phyloP scores from a whole-genome alignment of 2,113 vertebrate species.

The Andinoacara biseriatus region DNA sequence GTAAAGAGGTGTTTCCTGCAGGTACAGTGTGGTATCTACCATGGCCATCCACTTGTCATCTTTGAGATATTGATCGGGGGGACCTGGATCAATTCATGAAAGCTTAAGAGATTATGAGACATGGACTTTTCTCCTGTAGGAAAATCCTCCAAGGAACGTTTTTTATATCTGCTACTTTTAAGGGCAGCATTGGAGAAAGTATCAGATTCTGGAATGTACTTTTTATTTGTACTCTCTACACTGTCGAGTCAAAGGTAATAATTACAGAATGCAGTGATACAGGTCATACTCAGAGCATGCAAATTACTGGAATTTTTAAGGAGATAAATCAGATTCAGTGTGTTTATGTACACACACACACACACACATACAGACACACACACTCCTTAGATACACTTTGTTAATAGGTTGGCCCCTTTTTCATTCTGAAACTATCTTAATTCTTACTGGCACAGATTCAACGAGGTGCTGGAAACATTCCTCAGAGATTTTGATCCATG shows the following conservation, averaged over 20 bases:
- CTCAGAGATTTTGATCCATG: no score
- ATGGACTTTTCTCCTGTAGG: not conserved
- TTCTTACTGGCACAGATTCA: no score
- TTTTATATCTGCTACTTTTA: not conserved
- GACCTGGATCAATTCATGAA: not conserved
- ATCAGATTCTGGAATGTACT: not conserved
- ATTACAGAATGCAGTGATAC: not conserved
- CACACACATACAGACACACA: no score
- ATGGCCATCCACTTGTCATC: slow-evolving; percentile 1
- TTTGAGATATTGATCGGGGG: slow-evolving; percentile 18
- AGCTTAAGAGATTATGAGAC: slow-evolving; percentile 14
- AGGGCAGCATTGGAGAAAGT: not conserved
- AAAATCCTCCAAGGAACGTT: not conserved
- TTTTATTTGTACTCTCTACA: not conserved
- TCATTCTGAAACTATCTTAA: no score
- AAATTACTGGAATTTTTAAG: not conserved
- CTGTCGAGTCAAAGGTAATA: not conserved
- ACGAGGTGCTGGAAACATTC: no score
- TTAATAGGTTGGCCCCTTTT: no score
- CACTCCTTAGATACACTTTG: no score
- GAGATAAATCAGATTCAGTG: no score
- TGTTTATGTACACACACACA: no score
- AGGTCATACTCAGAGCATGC: not conserved
- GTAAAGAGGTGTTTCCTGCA: slow-evolving; percentile 14
- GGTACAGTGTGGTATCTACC: slow-evolving; percentile 28